Conservation (phyloP, 2,888 invertebrate species). For the Diplolepis rosae region DNA sequence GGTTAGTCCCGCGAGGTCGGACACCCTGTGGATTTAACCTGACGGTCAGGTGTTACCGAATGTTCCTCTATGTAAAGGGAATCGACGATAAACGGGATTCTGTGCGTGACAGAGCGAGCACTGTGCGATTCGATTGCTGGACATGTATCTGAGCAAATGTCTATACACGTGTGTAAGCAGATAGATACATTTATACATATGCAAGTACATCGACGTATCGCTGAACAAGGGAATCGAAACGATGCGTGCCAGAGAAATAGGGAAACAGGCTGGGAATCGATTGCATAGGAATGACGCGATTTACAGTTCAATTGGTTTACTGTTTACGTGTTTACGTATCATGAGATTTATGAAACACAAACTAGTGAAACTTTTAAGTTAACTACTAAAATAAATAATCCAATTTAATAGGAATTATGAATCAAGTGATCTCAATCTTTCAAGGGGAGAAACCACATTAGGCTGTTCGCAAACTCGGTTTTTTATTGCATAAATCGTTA, state of each 20-base stretch:
- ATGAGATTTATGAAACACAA: background rate
- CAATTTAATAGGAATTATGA: background rate
- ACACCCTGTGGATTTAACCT: constrained; percentile 44
- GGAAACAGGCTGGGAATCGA: constrained; percentile 40
- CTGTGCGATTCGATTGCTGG: constrained; percentile 30
- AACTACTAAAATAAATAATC: background rate
- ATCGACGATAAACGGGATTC: constrained; percentile 61
- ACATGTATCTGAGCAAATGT: constrained; percentile 22
- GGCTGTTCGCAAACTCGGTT: too few relatives aligned
- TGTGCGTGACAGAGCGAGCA: constrained; percentile 57
- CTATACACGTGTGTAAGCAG: constrained; percentile 1
- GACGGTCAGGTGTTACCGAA: constrained; percentile 55
- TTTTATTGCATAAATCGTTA: too few relatives aligned
- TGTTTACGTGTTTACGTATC: background rate
- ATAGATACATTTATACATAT: background rate
- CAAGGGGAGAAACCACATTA: too few relatives aligned
- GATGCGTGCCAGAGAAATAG: background rate
- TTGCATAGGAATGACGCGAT: constrained; percentile 51
- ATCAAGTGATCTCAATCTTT: too few relatives aligned
- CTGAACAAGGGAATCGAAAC: constrained; percentile 44
- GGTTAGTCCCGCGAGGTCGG: constrained; percentile 41
- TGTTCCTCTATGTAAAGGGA: constrained; percentile 58
- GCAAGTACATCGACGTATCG: background rate
- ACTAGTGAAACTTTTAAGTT: background rate
- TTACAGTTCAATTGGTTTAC: constrained; percentile 12